A percentile compares a stretch with the other conserved stretches of the same genome.
phyloP scores from a whole-genome alignment of 2,888 invertebrate genomes.

The Nephrotoma flavescens region DNA sequence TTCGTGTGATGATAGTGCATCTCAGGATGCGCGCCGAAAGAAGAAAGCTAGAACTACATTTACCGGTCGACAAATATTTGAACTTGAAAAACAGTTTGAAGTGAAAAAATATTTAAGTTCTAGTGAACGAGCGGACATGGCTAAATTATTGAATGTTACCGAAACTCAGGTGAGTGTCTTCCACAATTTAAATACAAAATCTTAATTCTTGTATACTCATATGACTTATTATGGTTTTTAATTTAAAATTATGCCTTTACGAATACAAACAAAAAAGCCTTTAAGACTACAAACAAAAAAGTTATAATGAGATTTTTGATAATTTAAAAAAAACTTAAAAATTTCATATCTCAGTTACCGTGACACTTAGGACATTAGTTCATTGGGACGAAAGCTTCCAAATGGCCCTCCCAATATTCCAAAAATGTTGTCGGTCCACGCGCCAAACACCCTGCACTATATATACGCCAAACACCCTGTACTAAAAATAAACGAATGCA shows the following conservation, averaged over 20 bases:
- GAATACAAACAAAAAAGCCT: no score
- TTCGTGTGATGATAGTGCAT: constrained; percentile 33
- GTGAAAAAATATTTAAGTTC: constrained; percentile 92
- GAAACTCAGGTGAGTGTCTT: constrained; percentile 74
- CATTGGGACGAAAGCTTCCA: no score
- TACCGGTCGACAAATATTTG: constrained; percentile 91
- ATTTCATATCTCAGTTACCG: no score
- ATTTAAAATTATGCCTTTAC: not conserved
- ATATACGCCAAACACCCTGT: no score
- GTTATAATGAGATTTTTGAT: no score
- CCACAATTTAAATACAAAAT: not conserved
- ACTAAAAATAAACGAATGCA: no score
- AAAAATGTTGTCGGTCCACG: no score
- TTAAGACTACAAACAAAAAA: no score
- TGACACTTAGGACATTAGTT: no score
- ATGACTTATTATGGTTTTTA: not conserved
- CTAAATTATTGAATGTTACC: constrained; percentile 81
- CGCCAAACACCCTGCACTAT: no score
- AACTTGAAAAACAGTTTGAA: constrained; percentile 91
- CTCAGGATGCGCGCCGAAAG: constrained; percentile 43
- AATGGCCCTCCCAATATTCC: no score
- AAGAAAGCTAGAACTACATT: constrained; percentile 91
- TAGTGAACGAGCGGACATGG: constrained; percentile 88
- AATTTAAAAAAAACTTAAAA: no score
- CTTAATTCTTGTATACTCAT: not conserved